Evolutionary conservation across 2,113 vertebrate genomes (phyloP), one percentile per base, ranked within the genome.

Genomic region (Vidua chalybeata): DNA sequence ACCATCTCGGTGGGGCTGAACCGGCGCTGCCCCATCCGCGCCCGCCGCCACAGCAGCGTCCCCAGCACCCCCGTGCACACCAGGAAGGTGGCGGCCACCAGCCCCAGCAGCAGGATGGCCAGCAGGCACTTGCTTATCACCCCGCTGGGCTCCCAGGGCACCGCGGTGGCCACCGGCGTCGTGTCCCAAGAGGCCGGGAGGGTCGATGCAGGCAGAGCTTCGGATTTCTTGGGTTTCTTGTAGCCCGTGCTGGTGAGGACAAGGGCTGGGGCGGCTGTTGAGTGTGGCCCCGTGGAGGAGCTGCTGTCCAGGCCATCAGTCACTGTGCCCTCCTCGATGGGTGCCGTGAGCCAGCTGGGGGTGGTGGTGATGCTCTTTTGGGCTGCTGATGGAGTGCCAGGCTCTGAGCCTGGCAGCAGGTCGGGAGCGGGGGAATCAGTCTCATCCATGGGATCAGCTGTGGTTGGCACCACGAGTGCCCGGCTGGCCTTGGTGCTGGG

Each of bases 1-100:
- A 98, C 97, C 99, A 99, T 98, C 98, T 99, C 99, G 0, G 98
- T 99, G 59, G 17, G 97, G 33, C 89, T 94, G 52, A 95, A 54
- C 13, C 21, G 95, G 17, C 46, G 97, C 24, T 1, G 86, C 33
- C 88, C 98, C 92, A 35, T 93, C 66, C 97, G 97, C 12, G 18
- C 51, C 91, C 97, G 96, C 35, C 97, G 72, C 92, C 98, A 99
- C 11, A 99, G 97, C 94, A 98, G 97, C 67, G 95, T 13, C 0
- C 97, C 99, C 77, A 99, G 97, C 66, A 98, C 89, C 19, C 98
- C 97, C 1, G 99, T 98, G 67, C 96, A 93, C 52, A 98, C 92
- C 6, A 99, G 97, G 97, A 99, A 99, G 96, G 96, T 3, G 39
- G 98, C 98, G 13, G 98, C 98, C 89, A 99, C 54, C 17, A 85